Percentiles rank a stretch among this genome's conserved stretches.
Conservation (phyloP, 2,888 invertebrate species). For the Anodontia alba region DNA sequence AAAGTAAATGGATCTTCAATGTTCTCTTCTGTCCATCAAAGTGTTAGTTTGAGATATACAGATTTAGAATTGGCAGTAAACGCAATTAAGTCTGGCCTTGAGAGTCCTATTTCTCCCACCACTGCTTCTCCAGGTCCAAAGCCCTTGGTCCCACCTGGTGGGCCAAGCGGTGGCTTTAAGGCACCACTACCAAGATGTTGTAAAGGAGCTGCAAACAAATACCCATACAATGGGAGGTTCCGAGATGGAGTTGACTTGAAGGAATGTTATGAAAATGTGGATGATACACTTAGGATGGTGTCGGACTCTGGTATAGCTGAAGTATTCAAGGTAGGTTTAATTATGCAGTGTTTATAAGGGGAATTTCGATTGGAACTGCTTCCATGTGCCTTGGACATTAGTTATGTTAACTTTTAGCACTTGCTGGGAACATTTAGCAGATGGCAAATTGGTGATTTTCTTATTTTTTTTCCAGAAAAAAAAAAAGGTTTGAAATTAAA, state of each 20-base stretch:
- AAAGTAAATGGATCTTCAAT: conserved; percentile 37
- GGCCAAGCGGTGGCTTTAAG: neutral
- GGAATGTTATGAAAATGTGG: conserved; percentile 45
- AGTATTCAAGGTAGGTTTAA: conserved; percentile 34
- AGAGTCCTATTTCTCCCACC: conserved; percentile 11
- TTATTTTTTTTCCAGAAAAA: too few relatives aligned
- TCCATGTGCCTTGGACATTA: too few relatives aligned
- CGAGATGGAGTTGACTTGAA: conserved; percentile 34
- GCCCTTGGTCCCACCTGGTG: neutral
- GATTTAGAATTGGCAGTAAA: conserved; percentile 38
- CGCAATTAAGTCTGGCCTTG: conserved; percentile 37
- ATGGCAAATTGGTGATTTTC: too few relatives aligned
- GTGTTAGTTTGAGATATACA: conserved; percentile 36
- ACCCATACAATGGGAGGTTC: conserved; percentile 38
- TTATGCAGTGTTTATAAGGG: neutral
- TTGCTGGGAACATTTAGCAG: too few relatives aligned
- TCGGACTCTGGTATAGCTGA: conserved; percentile 19
- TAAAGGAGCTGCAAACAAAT: conserved; percentile 8
- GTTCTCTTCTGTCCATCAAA: conserved; percentile 35
- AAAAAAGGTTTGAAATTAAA: too few relatives aligned
- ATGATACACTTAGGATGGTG: conserved; percentile 29
- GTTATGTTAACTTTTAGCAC: too few relatives aligned
- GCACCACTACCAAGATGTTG: conserved; percentile 35
- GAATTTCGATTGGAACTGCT: neutral
- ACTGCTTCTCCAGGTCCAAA: neutral